Percentiles rank a stretch among this genome's conserved stretches.
phyloP scores from a whole-genome alignment of 37 sponge, comb jelly and placozoan genomes.

The Lycopodina hypogea region DNA sequence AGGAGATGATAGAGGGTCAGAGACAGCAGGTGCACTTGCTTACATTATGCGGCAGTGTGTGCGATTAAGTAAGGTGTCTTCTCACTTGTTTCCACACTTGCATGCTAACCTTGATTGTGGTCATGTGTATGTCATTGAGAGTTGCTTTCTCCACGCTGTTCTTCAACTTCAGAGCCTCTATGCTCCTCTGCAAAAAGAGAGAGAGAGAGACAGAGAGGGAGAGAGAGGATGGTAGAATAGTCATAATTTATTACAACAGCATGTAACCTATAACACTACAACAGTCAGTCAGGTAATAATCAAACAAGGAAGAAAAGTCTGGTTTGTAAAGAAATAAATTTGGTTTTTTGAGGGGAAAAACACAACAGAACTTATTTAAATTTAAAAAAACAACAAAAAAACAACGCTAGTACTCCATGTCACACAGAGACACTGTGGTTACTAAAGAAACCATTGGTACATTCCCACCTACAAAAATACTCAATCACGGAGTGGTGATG shows the following conservation, averaged over 20 bases:
- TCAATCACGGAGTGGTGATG: not conserved
- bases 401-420: no score
- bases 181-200: conserved; percentile 63
- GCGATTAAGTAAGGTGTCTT: not conserved
- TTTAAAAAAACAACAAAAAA: no score
- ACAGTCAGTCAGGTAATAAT: no score
- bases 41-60: no score
- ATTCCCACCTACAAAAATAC: not conserved
- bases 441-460: not conserved
- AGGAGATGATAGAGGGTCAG: not conserved
- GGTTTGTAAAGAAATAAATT: no score
- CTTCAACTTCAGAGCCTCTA: conserved; percentile 70
- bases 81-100: not conserved
- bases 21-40: not conserved
- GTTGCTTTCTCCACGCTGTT: conserved; percentile 69
- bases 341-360: no score
- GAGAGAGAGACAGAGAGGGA: no score
- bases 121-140: conserved; percentile 76
- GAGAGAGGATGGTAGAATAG: not conserved
- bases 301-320: no score
- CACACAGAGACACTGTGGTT: no score
- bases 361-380: no score
- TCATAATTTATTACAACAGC: not conserved
- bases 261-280: not conserved
- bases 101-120: conserved; percentile 62